Evolutionary conservation across 2,113 vertebrate species (phyloP).

Genomic region (Cranoglanis bouderius): DNA sequence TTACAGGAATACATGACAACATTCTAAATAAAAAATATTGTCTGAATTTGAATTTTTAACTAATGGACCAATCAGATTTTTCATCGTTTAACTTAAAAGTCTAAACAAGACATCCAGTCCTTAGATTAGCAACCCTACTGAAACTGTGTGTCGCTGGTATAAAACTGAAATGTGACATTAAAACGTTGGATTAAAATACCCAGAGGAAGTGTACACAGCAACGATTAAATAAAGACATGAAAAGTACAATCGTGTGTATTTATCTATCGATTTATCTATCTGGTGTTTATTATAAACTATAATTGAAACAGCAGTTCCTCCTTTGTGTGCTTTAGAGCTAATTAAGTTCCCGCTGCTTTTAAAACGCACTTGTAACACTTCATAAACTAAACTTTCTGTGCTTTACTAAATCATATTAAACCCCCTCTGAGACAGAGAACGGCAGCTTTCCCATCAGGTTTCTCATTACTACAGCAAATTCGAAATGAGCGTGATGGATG

Average conservation of each 20-base stretch:
- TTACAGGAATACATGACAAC: neutral
- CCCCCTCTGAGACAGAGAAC: slow-evolving; percentile 24
- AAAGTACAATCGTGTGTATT: neutral
- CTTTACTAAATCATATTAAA: slow-evolving; percentile 39
- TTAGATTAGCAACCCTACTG: neutral
- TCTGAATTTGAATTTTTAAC: neutral
- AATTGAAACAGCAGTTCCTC: slow-evolving; percentile 4
- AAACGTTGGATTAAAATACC: neutral
- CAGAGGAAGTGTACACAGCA: neutral
- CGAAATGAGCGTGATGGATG: slow-evolving; percentile 42
- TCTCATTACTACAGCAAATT: slow-evolving; percentile 42
- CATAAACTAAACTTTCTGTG: slow-evolving; percentile 28
- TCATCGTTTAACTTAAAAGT: neutral
- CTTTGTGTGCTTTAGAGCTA: neutral
- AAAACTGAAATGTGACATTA: neutral
- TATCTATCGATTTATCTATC: neutral
- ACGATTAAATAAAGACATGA: neutral
- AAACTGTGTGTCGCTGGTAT: neutral
- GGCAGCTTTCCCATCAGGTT: slow-evolving; percentile 9
- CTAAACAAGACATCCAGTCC: neutral
- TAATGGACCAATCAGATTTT: neutral
- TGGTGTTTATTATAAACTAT: neutral
- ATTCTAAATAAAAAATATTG: neutral
- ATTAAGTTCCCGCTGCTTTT: neutral
- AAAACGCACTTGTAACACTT: slow-evolving; percentile 23